Evolutionary conservation across 2,888 invertebrate genomes (phyloP), one percentile per base, ranked within the genome.

Genomic region (Pristionchus maxplancki): DNA sequence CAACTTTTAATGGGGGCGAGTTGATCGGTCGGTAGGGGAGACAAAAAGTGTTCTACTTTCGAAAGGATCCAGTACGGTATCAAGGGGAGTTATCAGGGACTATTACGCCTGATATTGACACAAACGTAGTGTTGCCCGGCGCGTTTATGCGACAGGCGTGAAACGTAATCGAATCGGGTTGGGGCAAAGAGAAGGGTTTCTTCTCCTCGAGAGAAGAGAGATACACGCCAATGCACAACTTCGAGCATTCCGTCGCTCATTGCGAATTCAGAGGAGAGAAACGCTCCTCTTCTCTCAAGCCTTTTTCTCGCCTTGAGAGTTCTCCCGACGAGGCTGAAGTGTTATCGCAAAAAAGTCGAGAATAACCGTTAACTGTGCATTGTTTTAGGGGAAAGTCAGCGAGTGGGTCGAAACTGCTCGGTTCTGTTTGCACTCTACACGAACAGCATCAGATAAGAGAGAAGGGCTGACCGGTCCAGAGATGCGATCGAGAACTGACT

Each of bases 1-100:
- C 78, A 78, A 78, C 78, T 78, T 78, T 78, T 78, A 78, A 78
- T 78, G 78, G 78, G 78, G 48, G 44, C 6, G 37, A 78, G 78
- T 71, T 71, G 40, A 71, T 71, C 62, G 62, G 62, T n/a, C n/a
- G n/a, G 58, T 0, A 8, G 58, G n/a, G n/a, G 31, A 71, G 34
- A 20, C 71, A 71, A 71, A 71, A 71, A 71, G 17, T 71, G 71
- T 37, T n/a, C 71, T 37, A 37, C 71, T 64, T 64, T 64, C 31
- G 31, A 64, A 64, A 34, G 64, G 20, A 24, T n/a, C 58, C 58
- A 5, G 31, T 40, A 71, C 37, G 37, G 40, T 67, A 67, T 9
- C 28, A 31, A 31, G 64, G n/a, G n/a, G n/a, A n/a, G 5, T 31
- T 67, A 58, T 58, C 58, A 58, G 58, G n/a, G 58, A 50, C 50